Conservation (phyloP, 2,797 vertebrate species). For the Halcyon leucocephala region DNA sequence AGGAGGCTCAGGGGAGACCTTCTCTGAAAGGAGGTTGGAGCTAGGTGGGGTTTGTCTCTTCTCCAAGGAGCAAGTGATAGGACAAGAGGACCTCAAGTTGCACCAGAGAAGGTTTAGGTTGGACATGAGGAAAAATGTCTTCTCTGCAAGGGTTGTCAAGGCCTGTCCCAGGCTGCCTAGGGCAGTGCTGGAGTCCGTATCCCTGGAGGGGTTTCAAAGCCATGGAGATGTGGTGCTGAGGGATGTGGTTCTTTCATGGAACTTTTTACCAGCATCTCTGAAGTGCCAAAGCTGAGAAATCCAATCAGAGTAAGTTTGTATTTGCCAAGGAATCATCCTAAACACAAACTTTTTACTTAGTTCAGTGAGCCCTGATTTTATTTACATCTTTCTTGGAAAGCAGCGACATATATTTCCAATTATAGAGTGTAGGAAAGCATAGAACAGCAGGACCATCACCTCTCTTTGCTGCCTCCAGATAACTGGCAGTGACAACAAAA, state of each 20-base stretch:
- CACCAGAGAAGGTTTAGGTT: neutral
- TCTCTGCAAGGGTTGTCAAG: neutral
- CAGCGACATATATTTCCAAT: fast-evolving
- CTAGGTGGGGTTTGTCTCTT: neutral
- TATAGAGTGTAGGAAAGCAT: neutral
- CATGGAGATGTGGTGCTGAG: neutral
- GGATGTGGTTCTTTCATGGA: neutral
- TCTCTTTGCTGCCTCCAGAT: neutral
- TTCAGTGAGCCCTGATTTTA: neutral
- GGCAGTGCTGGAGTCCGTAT: neutral
- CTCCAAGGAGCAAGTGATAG: neutral
- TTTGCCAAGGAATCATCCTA: neutral
- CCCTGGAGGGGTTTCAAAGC: neutral
- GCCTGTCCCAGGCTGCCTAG: neutral
- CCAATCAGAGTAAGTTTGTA: fast-evolving
- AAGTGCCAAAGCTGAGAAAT: neutral
- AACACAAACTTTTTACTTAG: neutral
- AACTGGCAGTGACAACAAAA: fast-evolving
- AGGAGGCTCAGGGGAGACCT: too few species aligned
- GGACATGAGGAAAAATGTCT: neutral
- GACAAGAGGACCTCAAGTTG: neutral
- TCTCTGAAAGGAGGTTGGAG: neutral
- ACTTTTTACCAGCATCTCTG: neutral
- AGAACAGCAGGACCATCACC: neutral
- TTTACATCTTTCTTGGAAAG: neutral